Percentiles rank a stretch among this genome's conserved stretches.
Conservation (phyloP, 1,140 invertebrate genomes). For the Pantala flavescens region DNA sequence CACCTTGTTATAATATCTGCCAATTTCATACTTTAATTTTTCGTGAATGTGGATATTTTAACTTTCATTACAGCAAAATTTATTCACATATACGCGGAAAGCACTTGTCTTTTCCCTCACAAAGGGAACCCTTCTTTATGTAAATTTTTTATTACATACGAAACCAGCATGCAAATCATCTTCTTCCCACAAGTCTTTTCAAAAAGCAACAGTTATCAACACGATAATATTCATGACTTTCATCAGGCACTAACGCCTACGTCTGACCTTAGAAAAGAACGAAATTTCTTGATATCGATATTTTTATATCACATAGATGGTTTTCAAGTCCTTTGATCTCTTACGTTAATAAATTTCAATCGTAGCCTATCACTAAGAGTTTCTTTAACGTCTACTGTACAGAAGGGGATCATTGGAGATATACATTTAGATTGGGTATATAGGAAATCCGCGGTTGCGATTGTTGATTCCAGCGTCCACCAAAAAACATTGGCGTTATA, state of each 20-base stretch:
- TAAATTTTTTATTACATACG: neutral
- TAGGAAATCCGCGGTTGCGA: neutral
- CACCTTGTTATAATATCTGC: too few relatives aligned
- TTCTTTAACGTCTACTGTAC: too few relatives aligned
- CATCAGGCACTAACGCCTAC: neutral
- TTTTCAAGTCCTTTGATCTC: slow-evolving; percentile 6
- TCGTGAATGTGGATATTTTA: too few relatives aligned
- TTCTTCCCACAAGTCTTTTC: neutral
- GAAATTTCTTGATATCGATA: neutral
- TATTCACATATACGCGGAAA: neutral
- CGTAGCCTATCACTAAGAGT: too few relatives aligned
- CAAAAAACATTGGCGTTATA: neutral
- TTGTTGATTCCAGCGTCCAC: too few relatives aligned
- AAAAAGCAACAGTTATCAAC: neutral
- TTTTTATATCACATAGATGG: neutral
- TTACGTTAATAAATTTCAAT: neutral
- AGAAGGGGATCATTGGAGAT: too few relatives aligned
- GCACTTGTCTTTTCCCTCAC: neutral
- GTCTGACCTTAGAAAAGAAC: neutral
- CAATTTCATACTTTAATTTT: too few relatives aligned
- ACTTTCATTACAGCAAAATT: too few relatives aligned
- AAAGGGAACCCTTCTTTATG: neutral
- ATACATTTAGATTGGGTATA: neutral
- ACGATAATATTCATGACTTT: neutral
- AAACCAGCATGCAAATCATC: neutral